phyloP scores from a whole-genome alignment of 2,888 invertebrate species.

The Auanema freiburgensis region DNA sequence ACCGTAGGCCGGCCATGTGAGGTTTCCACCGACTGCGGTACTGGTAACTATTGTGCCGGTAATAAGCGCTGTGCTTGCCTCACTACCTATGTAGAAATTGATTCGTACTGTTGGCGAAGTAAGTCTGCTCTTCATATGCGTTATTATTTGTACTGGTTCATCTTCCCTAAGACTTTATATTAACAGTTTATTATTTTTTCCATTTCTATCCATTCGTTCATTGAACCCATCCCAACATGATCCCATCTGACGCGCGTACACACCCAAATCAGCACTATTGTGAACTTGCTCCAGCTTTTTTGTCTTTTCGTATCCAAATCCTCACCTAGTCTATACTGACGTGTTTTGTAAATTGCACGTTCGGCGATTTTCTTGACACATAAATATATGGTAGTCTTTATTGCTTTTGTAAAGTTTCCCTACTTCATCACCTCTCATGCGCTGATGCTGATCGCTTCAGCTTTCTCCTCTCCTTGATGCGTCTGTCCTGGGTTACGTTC shows the following conservation, averaged over 20 bases:
- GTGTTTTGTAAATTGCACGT: slow-evolving; percentile 6
- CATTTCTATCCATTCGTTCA: neutral
- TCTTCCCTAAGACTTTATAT: neutral
- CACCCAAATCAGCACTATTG: slow-evolving; percentile 6
- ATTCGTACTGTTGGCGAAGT: slow-evolving; percentile 64
- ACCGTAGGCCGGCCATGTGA: slow-evolving; percentile 61
- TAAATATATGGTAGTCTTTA: neutral
- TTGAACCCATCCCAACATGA: slow-evolving; percentile 4
- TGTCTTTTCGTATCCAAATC: neutral
- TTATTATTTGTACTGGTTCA: slow-evolving; percentile 7
- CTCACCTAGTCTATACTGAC: neutral
- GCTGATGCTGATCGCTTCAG: slow-evolving; percentile 19
- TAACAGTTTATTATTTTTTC: neutral
- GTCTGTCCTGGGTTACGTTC: slow-evolving; percentile 7
- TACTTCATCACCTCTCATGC: slow-evolving; percentile 1
- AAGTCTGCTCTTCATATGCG: slow-evolving; percentile 30
- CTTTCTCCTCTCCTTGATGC: slow-evolving; percentile 20
- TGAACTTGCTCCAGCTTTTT: slow-evolving; percentile 3
- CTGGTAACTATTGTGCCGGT: slow-evolving; percentile 63
- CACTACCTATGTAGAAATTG: slow-evolving; percentile 63
- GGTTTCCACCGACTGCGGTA: slow-evolving; percentile 62
- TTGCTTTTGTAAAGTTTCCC: slow-evolving; percentile 10
- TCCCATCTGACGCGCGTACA: slow-evolving; percentile 3
- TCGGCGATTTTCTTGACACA: neutral
- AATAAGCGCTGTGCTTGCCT: slow-evolving; percentile 64